A percentile compares a stretch with the other conserved stretches of the same genome.
Conservation (phyloP, 37 sponge, comb jelly and placozoan species). For the Petrosia ficiformis region DNA sequence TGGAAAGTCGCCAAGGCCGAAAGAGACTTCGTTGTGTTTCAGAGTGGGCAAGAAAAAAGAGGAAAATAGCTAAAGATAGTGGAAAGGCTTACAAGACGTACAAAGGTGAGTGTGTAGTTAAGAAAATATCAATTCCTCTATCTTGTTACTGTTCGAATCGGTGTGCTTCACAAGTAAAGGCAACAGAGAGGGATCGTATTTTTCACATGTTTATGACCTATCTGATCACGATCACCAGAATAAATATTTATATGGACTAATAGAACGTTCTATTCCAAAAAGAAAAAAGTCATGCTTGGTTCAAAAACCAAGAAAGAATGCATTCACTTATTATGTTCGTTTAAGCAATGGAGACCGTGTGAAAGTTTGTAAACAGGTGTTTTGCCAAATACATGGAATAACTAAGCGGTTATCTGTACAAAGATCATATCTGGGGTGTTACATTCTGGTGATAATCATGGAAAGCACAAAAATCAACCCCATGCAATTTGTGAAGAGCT, state of each 20-base stretch:
- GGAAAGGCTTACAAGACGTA: neutral
- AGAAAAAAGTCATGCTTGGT: neutral
- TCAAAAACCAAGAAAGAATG: neutral
- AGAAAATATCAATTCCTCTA: neutral
- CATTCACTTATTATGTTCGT: constrained; percentile 20
- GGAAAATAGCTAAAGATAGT: too few relatives aligned
- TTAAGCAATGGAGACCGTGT: constrained; percentile 8
- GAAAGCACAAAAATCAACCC: constrained; percentile 6
- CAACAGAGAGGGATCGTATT: neutral
- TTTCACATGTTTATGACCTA: constrained; percentile 20
- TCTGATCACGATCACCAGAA: constrained; percentile 29
- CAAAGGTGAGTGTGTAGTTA: neutral
- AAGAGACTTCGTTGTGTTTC: neutral
- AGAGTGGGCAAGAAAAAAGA: neutral
- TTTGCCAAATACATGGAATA: constrained; percentile 31
- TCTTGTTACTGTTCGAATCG: neutral
- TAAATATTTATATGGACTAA: constrained; percentile 25
- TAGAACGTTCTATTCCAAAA: neutral
- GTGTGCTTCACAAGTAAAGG: neutral
- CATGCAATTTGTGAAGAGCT: neutral
- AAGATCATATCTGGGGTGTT: too few relatives aligned
- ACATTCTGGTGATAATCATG: constrained; percentile 18
- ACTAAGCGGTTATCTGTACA: too few relatives aligned
- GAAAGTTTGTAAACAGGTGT: constrained; percentile 11
- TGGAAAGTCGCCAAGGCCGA: neutral